A percentile compares a stretch with the other conserved stretches of the same genome.
These are phyloP conservation scores for Anadara kagoshimensis DNA, from an alignment of 1,140 invertebrate genomes.

Conservation along the genomic window DNA sequence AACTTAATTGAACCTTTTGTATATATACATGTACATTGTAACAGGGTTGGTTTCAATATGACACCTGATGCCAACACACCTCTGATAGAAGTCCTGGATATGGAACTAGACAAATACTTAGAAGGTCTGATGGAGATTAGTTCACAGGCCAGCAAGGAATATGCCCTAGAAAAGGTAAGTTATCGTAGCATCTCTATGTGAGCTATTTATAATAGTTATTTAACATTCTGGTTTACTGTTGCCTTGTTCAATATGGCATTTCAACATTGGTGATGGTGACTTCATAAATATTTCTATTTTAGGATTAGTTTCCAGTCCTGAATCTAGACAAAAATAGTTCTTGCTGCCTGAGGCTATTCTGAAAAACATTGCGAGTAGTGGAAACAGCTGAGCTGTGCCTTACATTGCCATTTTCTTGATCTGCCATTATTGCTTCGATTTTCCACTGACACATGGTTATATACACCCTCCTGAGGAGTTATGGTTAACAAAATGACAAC, in stretches of 20 bases:
- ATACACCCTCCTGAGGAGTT: no score
- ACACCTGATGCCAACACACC: constrained; percentile 80
- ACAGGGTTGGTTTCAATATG: constrained; percentile 80
- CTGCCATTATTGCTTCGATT: no score
- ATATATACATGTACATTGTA: constrained; percentile 22
- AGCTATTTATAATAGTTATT: not conserved
- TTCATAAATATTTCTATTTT: no score
- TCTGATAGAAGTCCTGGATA: constrained; percentile 89
- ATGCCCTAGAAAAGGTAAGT: constrained; percentile 72
- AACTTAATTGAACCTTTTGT: no score
- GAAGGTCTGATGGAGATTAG: constrained; percentile 71
- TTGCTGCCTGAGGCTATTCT: no score
- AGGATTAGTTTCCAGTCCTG: no score
- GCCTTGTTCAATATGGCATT: not conserved
- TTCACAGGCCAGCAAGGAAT: constrained; percentile 73
- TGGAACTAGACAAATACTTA: constrained; percentile 84
- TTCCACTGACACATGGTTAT: no score
- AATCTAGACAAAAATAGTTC: no score
- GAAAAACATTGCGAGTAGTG: no score
- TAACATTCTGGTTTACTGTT: not conserved
- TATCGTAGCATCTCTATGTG: not conserved
- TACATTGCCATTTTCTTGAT: no score
- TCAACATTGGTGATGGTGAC: not conserved
- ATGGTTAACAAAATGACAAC: no score
- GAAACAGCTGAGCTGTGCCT: no score